phyloP scores from a whole-genome alignment of 2,888 invertebrate genomes.

The Autographa pulchrina region DNA sequence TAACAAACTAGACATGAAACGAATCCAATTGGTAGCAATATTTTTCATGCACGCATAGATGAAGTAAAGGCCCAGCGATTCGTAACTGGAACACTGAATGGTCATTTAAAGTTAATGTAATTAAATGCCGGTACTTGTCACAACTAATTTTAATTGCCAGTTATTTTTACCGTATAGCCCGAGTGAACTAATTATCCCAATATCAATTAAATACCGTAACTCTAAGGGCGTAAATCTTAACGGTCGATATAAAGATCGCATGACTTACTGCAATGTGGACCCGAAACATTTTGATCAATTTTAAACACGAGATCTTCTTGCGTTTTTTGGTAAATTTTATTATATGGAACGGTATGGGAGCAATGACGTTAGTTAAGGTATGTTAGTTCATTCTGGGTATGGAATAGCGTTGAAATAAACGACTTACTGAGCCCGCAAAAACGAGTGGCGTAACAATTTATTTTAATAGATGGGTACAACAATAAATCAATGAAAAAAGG shows the following conservation, averaged over 20 bases:
- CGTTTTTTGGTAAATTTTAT: slow-evolving; percentile 58
- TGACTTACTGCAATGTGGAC: slow-evolving; percentile 71
- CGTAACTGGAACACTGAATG: slow-evolving; percentile 12
- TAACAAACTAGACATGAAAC: not conserved
- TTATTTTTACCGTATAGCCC: slow-evolving; percentile 56
- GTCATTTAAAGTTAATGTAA: slow-evolving; percentile 18
- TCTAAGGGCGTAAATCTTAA: slow-evolving; percentile 78
- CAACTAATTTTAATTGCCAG: slow-evolving; percentile 37
- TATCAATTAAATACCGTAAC: slow-evolving; percentile 71
- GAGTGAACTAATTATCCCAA: slow-evolving; percentile 62
- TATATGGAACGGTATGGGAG: slow-evolving; percentile 56
- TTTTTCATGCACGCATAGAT: not conserved
- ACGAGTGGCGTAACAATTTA: not conserved
- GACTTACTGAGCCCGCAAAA: not conserved
- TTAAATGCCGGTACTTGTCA: slow-evolving; percentile 40
- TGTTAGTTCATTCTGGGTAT: slow-evolving; percentile 53
- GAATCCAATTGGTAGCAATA: slow-evolving; percentile 1
- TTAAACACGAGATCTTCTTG: slow-evolving; percentile 65
- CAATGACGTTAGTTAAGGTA: slow-evolving; percentile 42
- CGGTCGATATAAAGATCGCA: slow-evolving; percentile 76
- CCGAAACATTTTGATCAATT: slow-evolving; percentile 61
- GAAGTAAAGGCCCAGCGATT: not conserved
- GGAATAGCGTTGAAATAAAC: slow-evolving; percentile 14
- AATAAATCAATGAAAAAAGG: not conserved
- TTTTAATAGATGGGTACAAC: not conserved